These are phyloP conservation scores for Drosophila erecta DNA, from an alignment of 1,140 invertebrate genomes.

Conservation along the genomic window DNA sequence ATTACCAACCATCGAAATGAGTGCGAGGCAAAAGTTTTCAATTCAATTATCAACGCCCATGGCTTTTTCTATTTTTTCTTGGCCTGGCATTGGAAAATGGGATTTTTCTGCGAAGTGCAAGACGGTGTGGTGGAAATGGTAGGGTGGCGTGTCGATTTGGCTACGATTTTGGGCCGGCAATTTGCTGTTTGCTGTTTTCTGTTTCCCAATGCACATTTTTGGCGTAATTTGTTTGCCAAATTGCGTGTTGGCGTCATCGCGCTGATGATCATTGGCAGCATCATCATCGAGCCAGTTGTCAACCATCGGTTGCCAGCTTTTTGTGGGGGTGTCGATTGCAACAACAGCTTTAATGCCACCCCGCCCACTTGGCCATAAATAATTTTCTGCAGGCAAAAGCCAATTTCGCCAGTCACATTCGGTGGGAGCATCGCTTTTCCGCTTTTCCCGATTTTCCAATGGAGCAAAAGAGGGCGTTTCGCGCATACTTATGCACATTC, in stretches of 20 bases:
- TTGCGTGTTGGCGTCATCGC: conserved; percentile 67
- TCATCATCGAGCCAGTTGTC: conserved; percentile 42
- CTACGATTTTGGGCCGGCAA: conserved; percentile 55
- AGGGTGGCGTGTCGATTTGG: conserved; percentile 42
- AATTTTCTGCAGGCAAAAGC: conserved; percentile 39
- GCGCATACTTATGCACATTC: conserved; percentile 2
- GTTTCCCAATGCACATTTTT: conserved; percentile 60
- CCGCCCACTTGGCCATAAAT: conserved; percentile 51
- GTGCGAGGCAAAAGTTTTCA: conserved; percentile 69
- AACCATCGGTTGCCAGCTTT: conserved; percentile 12
- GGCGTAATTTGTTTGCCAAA: conserved; percentile 76
- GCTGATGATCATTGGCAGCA: conserved; percentile 9
- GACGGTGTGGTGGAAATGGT: not conserved
- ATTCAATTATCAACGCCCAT: conserved; percentile 78
- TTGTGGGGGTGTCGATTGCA: conserved; percentile 59
- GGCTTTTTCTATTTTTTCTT: conserved; percentile 8
- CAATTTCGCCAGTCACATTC: conserved; percentile 34
- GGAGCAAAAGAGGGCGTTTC: conserved; percentile 20
- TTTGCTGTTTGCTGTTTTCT: conserved; percentile 6
- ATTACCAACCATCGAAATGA: conserved; percentile 45
- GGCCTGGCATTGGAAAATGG: not conserved
- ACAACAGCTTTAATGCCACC: conserved; percentile 19
- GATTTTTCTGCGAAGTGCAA: not conserved
- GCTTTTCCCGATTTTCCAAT: not conserved
- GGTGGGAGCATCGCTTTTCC: conserved; percentile 19